Evolutionary conservation across 2,888 invertebrate species (phyloP), one percentile per base, ranked within the genome.

Genomic region (Drosophila tanythrix): DNA sequence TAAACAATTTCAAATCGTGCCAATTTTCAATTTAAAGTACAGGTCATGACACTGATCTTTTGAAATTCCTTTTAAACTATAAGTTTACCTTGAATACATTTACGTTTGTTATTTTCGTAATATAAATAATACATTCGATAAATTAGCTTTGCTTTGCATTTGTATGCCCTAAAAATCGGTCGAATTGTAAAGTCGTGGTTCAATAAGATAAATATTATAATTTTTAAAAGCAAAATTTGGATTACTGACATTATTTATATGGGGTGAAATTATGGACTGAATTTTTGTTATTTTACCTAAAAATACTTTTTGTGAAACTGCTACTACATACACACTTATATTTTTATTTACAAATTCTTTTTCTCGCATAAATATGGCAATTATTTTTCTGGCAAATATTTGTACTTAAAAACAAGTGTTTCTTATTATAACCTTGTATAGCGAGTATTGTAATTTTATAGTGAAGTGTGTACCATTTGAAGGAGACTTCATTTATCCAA

Each of bases 1-100:
- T 65, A 70, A 82, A 75, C 71, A 70, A 59, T 53, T 59, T 64
- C 18, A 57, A 13, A 35, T 57, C 80, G 76, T 77, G 80, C 48
- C 43, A n/a, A 65, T 70, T 51, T 36, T 29, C 8, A 46, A n/a
- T 57, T 56, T 51, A 18, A 29, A 18, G 21, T 40, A 36, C 36
- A 51, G 76, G 8, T 55, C 58, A 50, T 64, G 72, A 31, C 72
- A 64, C 64, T 76, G 57, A 61, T 40, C 21, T 58, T 4, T 31
- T 11, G 1, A 40, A 48, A 15, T 52, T 48, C 25, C 27, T n/a
- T 36, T 57, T 31, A 25, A 53, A 10, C 25, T 51, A n/a, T 52
- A 62, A 18, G 10, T 25, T 31, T 8, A 21, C 15, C 18, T 31
- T 21, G 6, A 31, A 40, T n/a, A 43, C 13, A 53, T 25, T 55